Evolutionary conservation across 2,888 invertebrate species (phyloP), one percentile per base, ranked within the genome.

Genomic region (Monochamus alternatus): DNA sequence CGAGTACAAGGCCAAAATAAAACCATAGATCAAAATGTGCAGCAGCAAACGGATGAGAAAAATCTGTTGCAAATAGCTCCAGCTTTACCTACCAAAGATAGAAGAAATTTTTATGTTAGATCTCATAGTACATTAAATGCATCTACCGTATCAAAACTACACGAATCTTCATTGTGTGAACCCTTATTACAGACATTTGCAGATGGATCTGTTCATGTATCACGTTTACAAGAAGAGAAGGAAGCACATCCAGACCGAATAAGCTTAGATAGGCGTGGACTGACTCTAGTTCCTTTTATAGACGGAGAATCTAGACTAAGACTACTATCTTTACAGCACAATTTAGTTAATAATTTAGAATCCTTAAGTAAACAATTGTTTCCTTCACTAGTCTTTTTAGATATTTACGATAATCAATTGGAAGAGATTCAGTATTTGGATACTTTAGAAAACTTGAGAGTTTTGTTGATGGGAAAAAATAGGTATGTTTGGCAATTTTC

Each of bases 401-500:
- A 98, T 89, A 91, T 98, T 74, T 98, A 98, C 87, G 97, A 98
- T 89, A 98, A 98, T 89, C 97, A 97, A 89, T 93, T 98, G 78
- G 97, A 97, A 81, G 94, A 94, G 86, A 95, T 98, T 77, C 93
- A 93, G 74, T 95, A 94, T 73, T 90, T 98, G 76, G 94, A 94
- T 82, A 92, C 93, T 70, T 90, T 98, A 66, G 93, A 93, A 78
- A 95, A 94, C 84, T 90, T 98, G 68, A 91, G 97, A 80, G 97
- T 98, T 12, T 91, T 98, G 73, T 90, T 98, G 78, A 91, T 98
- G 87, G 98, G 98, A 1, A 98, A 98, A 90, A 98, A 98, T 89
- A 94, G 95, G 95, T 94, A 88, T 78, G 74, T 72, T 8, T 74
- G 55, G 3, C 3, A 14, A 44, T 10, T 65, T 10, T 4, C 31